Conservation (phyloP, 2,888 invertebrate genomes). For the Trypoxylon attenuatum region DNA sequence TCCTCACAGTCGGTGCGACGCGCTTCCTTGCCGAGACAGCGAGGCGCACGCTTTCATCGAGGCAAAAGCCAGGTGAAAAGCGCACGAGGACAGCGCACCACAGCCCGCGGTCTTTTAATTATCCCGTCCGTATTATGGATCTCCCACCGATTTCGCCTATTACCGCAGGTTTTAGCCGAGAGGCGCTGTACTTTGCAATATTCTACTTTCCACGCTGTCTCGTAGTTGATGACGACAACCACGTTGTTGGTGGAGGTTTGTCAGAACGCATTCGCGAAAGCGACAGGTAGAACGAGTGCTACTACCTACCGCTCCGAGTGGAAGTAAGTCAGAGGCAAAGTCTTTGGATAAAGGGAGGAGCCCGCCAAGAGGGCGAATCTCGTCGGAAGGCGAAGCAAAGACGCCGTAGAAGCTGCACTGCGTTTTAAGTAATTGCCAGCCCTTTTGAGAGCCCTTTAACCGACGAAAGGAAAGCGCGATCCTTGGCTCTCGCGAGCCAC, state of each 20-base stretch:
- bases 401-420: slow-evolving; percentile 6
- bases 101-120: too few relatives aligned
- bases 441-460: slow-evolving; percentile 51
- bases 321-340: slow-evolving; percentile 22
- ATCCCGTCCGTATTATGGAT: too few relatives aligned
- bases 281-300: neutral
- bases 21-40: neutral
- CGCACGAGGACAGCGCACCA: too few relatives aligned
- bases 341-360: slow-evolving; percentile 11
- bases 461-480: slow-evolving; percentile 30
- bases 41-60: neutral
- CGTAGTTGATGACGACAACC: too few relatives aligned
- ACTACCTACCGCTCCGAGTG: neutral
- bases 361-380: neutral
- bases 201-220: too few relatives aligned
- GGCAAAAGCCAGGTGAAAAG: neutral
- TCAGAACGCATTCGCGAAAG: too few relatives aligned
- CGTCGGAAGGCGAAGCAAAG: neutral
- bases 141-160: too few relatives aligned
- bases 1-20: neutral
- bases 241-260: too few relatives aligned
- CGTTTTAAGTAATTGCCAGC: slow-evolving; percentile 61
- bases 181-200: too few relatives aligned
- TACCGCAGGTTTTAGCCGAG: too few relatives aligned
- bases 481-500: slow-evolving; percentile 34